These are phyloP conservation scores for Progne subis DNA, from an alignment of 2,113 vertebrate species.

Conservation along the genomic window DNA sequence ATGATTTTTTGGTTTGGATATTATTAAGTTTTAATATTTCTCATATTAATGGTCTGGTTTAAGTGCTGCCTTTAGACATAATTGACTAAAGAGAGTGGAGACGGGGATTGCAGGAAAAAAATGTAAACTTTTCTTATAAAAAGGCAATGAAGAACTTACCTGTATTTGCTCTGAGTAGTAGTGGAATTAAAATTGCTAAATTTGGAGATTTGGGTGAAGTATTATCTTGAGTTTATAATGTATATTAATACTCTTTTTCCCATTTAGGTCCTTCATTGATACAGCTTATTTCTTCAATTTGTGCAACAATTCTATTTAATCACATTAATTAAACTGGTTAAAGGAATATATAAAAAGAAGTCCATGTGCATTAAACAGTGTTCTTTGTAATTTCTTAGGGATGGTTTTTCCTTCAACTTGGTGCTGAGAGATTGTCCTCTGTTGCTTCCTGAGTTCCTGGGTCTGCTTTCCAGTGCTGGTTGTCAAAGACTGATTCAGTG, in stretches of 20 bases:
- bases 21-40: background rate
- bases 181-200: background rate
- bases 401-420: background rate
- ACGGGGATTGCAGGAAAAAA: background rate
- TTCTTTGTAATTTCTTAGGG: background rate
- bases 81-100: background rate
- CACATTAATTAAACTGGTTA: background rate
- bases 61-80: background rate
- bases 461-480: background rate
- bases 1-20: background rate
- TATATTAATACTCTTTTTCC: background rate
- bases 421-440: background rate
- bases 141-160: background rate
- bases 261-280: background rate
- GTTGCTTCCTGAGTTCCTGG: background rate
- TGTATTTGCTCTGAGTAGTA: background rate
- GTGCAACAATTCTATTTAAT: background rate
- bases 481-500: background rate
- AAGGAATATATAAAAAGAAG: background rate
- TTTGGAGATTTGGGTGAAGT: background rate
- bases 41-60: background rate
- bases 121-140: background rate
- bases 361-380: background rate
- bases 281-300: background rate
- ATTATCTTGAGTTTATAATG: background rate